Percentiles rank a stretch among this genome's conserved stretches.
Conservation (phyloP, 2,797 vertebrate species). For the Coreius guichenoti region DNA sequence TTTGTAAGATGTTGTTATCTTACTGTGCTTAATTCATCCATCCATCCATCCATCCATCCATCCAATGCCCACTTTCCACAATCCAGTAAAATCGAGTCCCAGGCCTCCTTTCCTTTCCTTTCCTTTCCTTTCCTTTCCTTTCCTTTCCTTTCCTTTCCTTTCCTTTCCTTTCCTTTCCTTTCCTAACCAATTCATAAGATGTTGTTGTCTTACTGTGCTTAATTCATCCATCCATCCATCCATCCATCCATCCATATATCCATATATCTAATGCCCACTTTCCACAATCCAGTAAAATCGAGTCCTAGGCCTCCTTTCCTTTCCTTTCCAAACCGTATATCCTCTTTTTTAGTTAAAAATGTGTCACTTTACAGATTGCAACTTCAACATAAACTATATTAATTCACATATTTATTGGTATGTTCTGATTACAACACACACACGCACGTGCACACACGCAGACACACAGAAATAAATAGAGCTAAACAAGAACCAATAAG, state of each 20-base stretch:
- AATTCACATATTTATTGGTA: background rate
- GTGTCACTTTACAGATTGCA: background rate
- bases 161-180: too few species aligned
- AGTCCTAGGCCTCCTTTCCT: background rate
- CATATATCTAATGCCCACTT: background rate
- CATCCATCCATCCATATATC: background rate
- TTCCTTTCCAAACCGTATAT: too few species aligned
- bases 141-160: too few species aligned
- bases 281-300: background rate
- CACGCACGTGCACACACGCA: too few species aligned
- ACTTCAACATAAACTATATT: background rate
- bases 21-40: too few species aligned
- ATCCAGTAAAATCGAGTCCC: background rate
- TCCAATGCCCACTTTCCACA: background rate
- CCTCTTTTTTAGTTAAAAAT: background rate
- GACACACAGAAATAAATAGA: background rate
- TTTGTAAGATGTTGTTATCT: too few species aligned
- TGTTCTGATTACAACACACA: background rate
- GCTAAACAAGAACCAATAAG: background rate
- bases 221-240: background rate
- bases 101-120: background rate
- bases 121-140: too few species aligned
- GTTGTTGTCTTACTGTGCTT: too few species aligned
- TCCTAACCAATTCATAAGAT: too few species aligned
- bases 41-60: background rate